phyloP scores from a whole-genome alignment of 2,113 vertebrate species.

The Anolis sagrei region DNA sequence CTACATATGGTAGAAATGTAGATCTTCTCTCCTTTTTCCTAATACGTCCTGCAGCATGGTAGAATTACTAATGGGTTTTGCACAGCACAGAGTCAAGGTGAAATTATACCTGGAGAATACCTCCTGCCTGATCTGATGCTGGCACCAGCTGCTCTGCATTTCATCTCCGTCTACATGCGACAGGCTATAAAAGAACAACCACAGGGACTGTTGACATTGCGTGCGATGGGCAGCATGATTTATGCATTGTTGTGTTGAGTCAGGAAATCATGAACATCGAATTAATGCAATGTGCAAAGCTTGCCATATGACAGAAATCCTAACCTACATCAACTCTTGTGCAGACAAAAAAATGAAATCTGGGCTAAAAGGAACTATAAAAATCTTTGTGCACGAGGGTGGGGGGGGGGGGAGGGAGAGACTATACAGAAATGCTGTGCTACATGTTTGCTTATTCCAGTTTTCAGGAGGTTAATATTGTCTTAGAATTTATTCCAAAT shows the following conservation, averaged over 20 bases:
- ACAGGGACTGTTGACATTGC: constrained; percentile 35
- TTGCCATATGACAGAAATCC: constrained; percentile 6
- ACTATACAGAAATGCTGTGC: not conserved
- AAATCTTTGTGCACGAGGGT: not conserved
- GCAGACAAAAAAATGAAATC: not conserved
- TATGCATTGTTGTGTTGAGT: constrained; percentile 5
- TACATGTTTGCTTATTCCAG: not conserved
- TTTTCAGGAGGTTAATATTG: not conserved
- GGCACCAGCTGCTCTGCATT: constrained; percentile 28
- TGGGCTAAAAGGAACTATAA: not conserved
- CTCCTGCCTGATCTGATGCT: constrained; percentile 7
- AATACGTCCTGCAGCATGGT: not conserved
- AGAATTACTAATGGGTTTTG: constrained; percentile 41
- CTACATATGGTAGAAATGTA: not conserved
- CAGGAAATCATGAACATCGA: constrained; percentile 31
- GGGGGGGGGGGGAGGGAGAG: no score
- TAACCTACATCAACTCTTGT: not conserved
- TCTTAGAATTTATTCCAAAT: not conserved
- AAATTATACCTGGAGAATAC: constrained; percentile 46
- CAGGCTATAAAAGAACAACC: constrained; percentile 21
- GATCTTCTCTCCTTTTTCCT: not conserved
- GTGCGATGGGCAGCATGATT: constrained; percentile 35
- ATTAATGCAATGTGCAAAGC: not conserved
- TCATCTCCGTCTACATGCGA: constrained; percentile 33
- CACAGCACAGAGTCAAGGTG: constrained; percentile 27